Conservation (phyloP, 2,113 vertebrate genomes). For the Candoia aspera region DNA sequence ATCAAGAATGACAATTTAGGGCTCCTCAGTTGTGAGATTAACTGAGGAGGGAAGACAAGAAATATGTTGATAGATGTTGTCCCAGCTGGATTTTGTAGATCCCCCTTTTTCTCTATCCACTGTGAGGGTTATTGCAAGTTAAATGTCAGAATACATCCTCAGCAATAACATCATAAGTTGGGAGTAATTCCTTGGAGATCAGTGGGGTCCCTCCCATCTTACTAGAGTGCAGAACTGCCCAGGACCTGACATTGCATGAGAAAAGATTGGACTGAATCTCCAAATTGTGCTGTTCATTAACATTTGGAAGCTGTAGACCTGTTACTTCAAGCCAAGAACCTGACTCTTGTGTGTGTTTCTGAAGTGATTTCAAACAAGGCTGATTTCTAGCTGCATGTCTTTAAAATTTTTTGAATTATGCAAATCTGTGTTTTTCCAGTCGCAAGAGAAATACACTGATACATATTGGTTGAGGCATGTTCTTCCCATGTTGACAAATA, state of each 20-base stretch:
- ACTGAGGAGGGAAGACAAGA: not conserved
- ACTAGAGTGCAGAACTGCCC: not conserved
- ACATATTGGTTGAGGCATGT: not conserved
- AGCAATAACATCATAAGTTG: not conserved
- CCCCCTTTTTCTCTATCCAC: not conserved
- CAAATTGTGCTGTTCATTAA: not conserved
- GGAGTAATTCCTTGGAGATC: not conserved
- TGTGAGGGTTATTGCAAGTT: not conserved
- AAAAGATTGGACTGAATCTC: not conserved
- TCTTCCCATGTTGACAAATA: not conserved
- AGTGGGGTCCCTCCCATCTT: not conserved
- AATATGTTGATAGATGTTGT: conserved; percentile 45
- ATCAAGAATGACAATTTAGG: conserved; percentile 35
- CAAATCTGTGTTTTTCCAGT: not conserved
- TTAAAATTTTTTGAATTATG: not conserved
- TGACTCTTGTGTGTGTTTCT: not conserved
- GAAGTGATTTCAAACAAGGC: not conserved
- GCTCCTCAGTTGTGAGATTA: not conserved
- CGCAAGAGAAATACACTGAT: not conserved
- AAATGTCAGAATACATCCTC: conserved; percentile 1
- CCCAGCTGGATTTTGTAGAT: conserved; percentile 28
- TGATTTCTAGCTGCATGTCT: not conserved
- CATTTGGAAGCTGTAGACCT: not conserved
- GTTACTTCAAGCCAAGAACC: conserved; percentile 30
- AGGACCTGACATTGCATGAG: conserved; percentile 6